A percentile compares a stretch with the other conserved stretches of the same genome.
These are phyloP conservation scores for Triops cancriformis DNA, from an alignment of 1,140 invertebrate species.

Conservation along the genomic window DNA sequence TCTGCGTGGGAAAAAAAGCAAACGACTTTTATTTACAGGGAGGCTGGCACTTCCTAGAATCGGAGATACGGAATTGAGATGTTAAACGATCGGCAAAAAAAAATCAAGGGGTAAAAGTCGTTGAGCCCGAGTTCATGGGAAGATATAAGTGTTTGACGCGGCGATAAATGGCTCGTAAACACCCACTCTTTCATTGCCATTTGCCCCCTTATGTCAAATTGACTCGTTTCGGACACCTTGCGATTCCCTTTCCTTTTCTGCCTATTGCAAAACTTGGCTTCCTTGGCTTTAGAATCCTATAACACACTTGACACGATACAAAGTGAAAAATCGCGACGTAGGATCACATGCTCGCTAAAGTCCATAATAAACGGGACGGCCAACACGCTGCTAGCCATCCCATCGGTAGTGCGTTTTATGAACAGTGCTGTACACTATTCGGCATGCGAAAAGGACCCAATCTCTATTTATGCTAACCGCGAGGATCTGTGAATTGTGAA, in stretches of 20 bases:
- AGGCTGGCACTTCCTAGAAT: too few species aligned
- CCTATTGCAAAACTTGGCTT: neutral
- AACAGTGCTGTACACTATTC: too few species aligned
- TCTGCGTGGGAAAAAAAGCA: neutral
- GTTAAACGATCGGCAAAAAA: neutral
- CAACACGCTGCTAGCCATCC: too few species aligned
- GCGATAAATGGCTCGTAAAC: conserved; percentile 10
- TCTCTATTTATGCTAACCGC: too few species aligned
- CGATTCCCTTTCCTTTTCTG: neutral
- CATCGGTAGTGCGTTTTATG: too few species aligned
- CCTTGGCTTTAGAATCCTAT: too few species aligned
- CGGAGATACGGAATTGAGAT: neutral
- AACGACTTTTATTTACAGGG: neutral
- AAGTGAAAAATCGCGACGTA: too few species aligned
- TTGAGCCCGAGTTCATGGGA: neutral
- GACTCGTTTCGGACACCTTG: neutral
- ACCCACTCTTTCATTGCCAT: neutral
- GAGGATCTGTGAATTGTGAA: too few species aligned
- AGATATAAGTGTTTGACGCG: conserved; percentile 6
- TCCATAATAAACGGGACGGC: too few species aligned
- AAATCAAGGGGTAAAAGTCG: neutral
- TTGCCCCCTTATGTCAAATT: neutral
- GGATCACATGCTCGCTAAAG: too few species aligned
- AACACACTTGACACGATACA: too few species aligned
- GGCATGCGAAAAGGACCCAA: too few species aligned